A percentile compares a stretch with the other conserved stretches of the same genome.
These are phyloP conservation scores for Copidosoma aretas DNA, from an alignment of 2,888 invertebrate genomes.

Conservation along the genomic window DNA sequence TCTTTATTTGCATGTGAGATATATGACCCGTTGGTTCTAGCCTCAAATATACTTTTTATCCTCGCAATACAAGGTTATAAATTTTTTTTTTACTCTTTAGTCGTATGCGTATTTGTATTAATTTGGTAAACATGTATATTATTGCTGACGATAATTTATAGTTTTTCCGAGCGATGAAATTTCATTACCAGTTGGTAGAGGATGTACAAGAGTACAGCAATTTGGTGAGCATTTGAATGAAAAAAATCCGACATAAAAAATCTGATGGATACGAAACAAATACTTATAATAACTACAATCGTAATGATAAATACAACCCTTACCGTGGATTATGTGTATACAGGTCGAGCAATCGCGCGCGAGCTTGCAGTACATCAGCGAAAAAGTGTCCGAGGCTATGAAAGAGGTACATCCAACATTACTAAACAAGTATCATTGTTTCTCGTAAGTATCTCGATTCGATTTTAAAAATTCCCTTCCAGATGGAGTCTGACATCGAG, in stretches of 20 bases:
- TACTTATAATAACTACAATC: no score
- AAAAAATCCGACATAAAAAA: not conserved
- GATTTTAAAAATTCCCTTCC: not conserved
- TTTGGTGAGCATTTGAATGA: conserved; percentile 45
- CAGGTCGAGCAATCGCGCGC: conserved; percentile 52
- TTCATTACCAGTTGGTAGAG: conserved; percentile 49
- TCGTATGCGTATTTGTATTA: not conserved
- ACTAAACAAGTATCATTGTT: not conserved
- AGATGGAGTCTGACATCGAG: conserved; percentile 54
- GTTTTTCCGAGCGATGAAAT: conserved; percentile 51
- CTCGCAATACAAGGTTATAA: not conserved
- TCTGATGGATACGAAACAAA: no score
- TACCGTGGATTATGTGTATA: conserved; percentile 9
- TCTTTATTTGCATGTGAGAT: not conserved
- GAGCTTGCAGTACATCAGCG: conserved; percentile 51
- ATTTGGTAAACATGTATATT: no score
- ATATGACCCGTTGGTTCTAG: not conserved
- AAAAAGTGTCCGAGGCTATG: conserved; percentile 51
- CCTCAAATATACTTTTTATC: no score
- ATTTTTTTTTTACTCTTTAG: not conserved
- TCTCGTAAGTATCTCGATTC: no score
- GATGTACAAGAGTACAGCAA: conserved; percentile 50
- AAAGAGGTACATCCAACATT: conserved; percentile 47
- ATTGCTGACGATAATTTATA: no score
- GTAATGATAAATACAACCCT: no score